These are phyloP conservation scores for Thalassarche chlororhynchos DNA, from an alignment of 2,113 vertebrate species.

Conservation along the genomic window DNA sequence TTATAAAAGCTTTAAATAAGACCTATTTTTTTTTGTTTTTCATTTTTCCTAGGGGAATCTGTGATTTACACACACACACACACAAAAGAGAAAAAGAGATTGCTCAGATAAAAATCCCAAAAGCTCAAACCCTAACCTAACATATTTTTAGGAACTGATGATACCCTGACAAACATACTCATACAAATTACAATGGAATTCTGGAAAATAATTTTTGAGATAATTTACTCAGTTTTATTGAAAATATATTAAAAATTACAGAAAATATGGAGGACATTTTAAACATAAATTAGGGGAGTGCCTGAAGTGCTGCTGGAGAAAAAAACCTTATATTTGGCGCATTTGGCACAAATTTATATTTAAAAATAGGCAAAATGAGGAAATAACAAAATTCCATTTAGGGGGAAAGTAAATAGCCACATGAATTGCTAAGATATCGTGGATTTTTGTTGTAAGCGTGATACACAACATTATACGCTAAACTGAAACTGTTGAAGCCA, in stretches of 20 bases:
- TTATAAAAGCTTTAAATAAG: background rate
- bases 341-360: background rate
- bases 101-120: background rate
- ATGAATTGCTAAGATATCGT: background rate
- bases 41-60: background rate
- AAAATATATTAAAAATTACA: background rate
- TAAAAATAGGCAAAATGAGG: background rate
- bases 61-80: background rate
- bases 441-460: background rate
- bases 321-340: background rate
- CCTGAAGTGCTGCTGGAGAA: background rate
- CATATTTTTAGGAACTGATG: background rate
- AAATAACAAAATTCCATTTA: background rate
- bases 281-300: background rate
- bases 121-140: background rate
- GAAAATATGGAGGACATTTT: background rate
- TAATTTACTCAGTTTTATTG: background rate
- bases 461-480: background rate
- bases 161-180: background rate
- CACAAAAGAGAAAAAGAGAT: background rate
- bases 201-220: background rate
- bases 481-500: background rate
- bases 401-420: background rate
- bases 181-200: background rate
- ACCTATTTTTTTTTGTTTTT: background rate